These are phyloP conservation scores for Phymanthus crucifer DNA, from an alignment of 92 coral and sea anemone genomes.

Conservation along the genomic window DNA sequence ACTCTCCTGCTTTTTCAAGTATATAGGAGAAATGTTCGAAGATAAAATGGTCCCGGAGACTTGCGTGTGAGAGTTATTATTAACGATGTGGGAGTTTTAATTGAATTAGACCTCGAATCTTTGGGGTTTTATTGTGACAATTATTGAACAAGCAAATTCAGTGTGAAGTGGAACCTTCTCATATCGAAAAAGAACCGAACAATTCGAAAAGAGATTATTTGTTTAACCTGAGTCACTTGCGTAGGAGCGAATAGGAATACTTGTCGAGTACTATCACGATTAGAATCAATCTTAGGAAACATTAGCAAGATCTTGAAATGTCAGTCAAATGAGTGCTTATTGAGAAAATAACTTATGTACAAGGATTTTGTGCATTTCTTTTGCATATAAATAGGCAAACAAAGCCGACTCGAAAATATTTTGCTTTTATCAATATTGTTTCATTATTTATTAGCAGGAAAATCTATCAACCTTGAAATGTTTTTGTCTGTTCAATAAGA, in stretches of 20 bases:
- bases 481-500: background rate
- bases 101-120: background rate
- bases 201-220: background rate
- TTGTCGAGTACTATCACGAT: background rate
- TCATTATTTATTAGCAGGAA: background rate
- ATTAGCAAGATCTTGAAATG: background rate
- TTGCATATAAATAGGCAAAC: background rate
- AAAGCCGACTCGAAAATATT: background rate
- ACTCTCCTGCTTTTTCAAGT: constrained; percentile 55
- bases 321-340: background rate
- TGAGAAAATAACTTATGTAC: background rate
- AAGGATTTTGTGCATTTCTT: background rate
- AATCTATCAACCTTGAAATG: background rate
- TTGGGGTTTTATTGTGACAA: background rate
- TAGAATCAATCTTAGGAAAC: background rate
- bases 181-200: background rate
- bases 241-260: background rate
- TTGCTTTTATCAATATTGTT: background rate
- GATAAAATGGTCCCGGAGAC: constrained; percentile 49
- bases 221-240: background rate
- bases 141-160: background rate
- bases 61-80: background rate
- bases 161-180: background rate
- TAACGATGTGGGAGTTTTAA: background rate
- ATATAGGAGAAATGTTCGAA: constrained; percentile 48